Evolutionary conservation across 1,140 invertebrate genomes (phyloP), one percentile per base, ranked within the genome.

Genomic region (Macrosteles quadrilineatus): DNA sequence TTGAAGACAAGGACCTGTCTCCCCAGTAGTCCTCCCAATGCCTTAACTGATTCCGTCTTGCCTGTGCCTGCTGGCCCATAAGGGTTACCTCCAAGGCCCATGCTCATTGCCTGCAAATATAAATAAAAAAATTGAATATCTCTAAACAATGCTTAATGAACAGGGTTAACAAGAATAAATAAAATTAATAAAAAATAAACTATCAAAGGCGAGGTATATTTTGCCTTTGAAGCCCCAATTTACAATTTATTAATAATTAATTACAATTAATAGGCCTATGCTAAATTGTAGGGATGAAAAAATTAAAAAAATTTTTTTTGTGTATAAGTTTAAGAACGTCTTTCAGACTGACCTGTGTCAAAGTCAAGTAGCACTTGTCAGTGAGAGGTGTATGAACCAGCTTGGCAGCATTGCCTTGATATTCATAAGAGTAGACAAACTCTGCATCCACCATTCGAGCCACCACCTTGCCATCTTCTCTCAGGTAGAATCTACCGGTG

Each of bases 61-160:
- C 97, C 97, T 0, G 97, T 99, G 68, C 97, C 97, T 72, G 96
- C 96, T 19, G 96, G 96, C n/a, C 98, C 98, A 78, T 98, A 99
- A 0, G 98, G 98, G 85, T 99, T 99, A 12, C 97, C 98, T 68
- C 98, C 97, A 57, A 99, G 85, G 3, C 98, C 98, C 81, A 99
- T 89, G 77, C 93, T 88, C 88, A 99, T 91, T 3, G 95, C 94
- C 90, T 89, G 76, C 31, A 83, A 81, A n/a, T n/a, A n/a, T n/a
- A n/a, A n/a, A n/a, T n/a, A 75, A 67, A 73, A 67, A 64, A n/a
- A n/a, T n/a, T n/a, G n/a, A n/a, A n/a, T n/a, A n/a, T n/a, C n/a
- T n/a, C n/a, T 55, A 19, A 21, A 25, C 23, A 64, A 23, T 43
- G 25, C n/a, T 14, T 25, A 17, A 57, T n/a, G n/a, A 43, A 43